These are phyloP conservation scores for Gandaritis pyraliata DNA, from an alignment of 2,888 invertebrate genomes.

Conservation along the genomic window DNA sequence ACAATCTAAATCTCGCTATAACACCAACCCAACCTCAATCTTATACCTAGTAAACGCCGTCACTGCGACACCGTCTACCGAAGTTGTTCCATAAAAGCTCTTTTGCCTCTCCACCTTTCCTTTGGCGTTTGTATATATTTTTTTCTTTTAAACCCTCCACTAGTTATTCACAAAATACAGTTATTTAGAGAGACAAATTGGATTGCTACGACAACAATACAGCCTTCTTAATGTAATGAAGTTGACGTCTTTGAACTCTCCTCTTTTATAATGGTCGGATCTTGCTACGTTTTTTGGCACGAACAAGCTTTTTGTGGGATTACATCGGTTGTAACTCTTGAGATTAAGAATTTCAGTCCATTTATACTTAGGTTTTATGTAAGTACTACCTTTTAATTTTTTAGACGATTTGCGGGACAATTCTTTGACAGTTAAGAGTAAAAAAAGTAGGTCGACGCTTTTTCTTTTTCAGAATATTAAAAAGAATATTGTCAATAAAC, in stretches of 20 bases:
- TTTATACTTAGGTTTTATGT: not conserved
- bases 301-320: constrained; percentile 29
- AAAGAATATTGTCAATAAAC: too few relatives aligned
- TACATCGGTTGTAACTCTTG: constrained; percentile 13
- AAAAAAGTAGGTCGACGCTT: too few relatives aligned
- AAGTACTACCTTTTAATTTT: not conserved
- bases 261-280: constrained; percentile 26
- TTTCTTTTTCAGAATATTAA: too few relatives aligned
- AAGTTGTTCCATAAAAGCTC: constrained; percentile 80
- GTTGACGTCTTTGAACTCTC: constrained; percentile 31
- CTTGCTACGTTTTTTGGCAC: constrained; percentile 28
- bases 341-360: constrained; percentile 11
- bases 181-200: constrained; percentile 42
- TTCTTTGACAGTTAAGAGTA: too few relatives aligned
- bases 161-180: constrained; percentile 55
- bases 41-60: constrained; percentile 67
- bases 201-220: constrained; percentile 42
- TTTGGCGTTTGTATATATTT: constrained; percentile 69
- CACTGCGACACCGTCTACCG: constrained; percentile 69
- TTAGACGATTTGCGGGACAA: too few relatives aligned
- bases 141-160: constrained; percentile 51
- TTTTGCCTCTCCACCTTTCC: constrained; percentile 74
- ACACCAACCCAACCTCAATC: constrained; percentile 51
- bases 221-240: constrained; percentile 42
- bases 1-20: constrained; percentile 42